phyloP scores from a whole-genome alignment of 2,113 vertebrate species.

The Zapornia atra region DNA sequence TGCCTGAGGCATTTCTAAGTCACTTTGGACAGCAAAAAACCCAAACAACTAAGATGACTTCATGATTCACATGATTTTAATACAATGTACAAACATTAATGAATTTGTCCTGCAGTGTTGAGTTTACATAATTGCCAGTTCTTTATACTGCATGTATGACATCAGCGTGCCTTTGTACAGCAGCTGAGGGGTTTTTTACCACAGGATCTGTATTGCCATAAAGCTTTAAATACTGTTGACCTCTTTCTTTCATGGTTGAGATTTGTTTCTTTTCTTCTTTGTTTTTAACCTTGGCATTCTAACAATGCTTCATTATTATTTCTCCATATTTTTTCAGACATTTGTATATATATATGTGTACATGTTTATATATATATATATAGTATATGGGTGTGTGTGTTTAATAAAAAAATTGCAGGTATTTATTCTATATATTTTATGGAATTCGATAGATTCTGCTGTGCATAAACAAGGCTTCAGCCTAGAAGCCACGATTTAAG shows the following conservation, averaged over 20 bases:
- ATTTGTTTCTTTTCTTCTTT: background rate
- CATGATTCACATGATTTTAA: background rate
- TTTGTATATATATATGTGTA: accelerated
- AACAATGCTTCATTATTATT: background rate
- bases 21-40: background rate
- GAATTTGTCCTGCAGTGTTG: background rate
- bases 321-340: background rate
- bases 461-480: background rate
- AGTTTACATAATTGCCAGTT: background rate
- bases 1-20: background rate
- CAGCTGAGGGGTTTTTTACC: background rate
- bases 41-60: background rate
- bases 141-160: background rate
- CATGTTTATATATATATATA: background rate
- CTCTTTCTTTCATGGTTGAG: background rate
- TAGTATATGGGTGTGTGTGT: background rate
- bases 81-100: background rate
- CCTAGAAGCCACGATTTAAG: background rate
- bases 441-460: background rate
- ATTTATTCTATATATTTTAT: background rate
- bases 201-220: background rate
- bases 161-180: background rate
- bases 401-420: background rate
- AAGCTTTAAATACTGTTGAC: background rate
- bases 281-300: background rate